phyloP scores from a whole-genome alignment of 1,140 invertebrate genomes.

The Agraylea sexmaculata region DNA sequence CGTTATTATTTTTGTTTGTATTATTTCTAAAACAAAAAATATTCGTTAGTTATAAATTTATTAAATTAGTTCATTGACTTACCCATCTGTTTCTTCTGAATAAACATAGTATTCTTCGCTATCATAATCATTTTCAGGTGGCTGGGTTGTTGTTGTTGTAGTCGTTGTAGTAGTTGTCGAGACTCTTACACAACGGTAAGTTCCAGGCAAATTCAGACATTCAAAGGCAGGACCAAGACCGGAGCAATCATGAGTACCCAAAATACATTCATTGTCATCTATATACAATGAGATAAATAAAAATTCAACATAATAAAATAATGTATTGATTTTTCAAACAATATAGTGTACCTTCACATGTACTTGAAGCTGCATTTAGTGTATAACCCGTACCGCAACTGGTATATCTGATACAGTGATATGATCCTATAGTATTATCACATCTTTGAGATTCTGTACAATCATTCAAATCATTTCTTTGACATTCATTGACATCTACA shows the following conservation, averaged over 20 bases:
- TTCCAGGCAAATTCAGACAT: constrained; percentile 72
- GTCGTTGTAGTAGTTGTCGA: constrained; percentile 26
- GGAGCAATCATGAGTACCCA: constrained; percentile 66
- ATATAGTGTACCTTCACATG: constrained; percentile 79
- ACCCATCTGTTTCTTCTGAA: constrained; percentile 12
- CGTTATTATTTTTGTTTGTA: no score
- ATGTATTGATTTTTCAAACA: no score
- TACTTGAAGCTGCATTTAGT: constrained; percentile 71
- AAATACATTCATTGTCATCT: constrained; percentile 81
- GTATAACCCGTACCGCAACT: constrained; percentile 96
- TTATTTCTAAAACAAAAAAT: no score
- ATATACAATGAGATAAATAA: constrained; percentile 8
- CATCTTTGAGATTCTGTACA: constrained; percentile 63
- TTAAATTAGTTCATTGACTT: not conserved
- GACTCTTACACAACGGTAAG: constrained; percentile 59
- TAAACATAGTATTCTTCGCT: constrained; percentile 13
- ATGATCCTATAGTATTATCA: constrained; percentile 83
- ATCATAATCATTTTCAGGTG: constrained; percentile 14
- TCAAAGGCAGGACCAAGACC: constrained; percentile 47
- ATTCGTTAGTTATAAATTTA: not conserved
- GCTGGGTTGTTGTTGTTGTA: constrained; percentile 20
- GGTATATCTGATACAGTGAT: constrained; percentile 63
- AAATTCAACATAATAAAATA: constrained; percentile 6
- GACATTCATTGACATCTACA: constrained; percentile 53
- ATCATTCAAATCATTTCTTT: constrained; percentile 38